Evolutionary conservation across 2,113 vertebrate species (phyloP).

Genomic region (Nothoprocta pentlandii): DNA sequence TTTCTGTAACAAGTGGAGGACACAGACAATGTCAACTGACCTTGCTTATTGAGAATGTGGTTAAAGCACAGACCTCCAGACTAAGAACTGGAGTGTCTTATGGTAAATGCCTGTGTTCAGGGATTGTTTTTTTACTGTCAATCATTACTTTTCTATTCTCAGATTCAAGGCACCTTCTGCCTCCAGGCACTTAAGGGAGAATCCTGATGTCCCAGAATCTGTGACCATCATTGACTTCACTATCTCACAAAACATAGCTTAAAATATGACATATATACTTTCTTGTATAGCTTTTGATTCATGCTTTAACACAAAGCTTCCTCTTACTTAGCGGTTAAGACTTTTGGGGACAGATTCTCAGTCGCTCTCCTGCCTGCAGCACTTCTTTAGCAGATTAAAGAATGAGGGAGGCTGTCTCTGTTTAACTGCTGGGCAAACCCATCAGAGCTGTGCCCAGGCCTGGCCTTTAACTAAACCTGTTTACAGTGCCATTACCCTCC

Average conservation of each 20-base stretch:
- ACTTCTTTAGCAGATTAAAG: background rate
- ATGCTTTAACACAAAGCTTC: conserved; percentile 7
- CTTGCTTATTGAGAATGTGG: conserved; percentile 19
- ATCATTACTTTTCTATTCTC: conserved; percentile 39
- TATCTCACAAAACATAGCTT: conserved; percentile 14
- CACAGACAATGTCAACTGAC: conserved; percentile 20
- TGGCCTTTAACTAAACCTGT: background rate
- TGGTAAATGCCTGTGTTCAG: conserved; percentile 19
- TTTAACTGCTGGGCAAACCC: background rate
- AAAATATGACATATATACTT: background rate
- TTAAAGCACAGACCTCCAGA: background rate
- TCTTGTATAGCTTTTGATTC: conserved; percentile 17
- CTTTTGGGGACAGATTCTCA: conserved; percentile 11
- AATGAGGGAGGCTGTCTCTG: background rate
- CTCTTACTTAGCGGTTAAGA: conserved; percentile 13
- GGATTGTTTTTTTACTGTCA: conserved; percentile 34
- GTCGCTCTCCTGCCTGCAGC: background rate
- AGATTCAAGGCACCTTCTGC: conserved; percentile 6
- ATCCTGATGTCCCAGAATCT: conserved; percentile 2
- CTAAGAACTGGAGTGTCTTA: background rate
- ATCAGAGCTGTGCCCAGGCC: background rate
- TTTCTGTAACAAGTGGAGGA: conserved; percentile 67
- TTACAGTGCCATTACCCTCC: background rate
- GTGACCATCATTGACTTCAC: conserved; percentile 10
- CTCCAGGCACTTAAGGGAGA: conserved; percentile 12